Base-by-base conservation (phyloP, 2,113 vertebrate genomes). In the Coreoperca whiteheadi region DNA sequence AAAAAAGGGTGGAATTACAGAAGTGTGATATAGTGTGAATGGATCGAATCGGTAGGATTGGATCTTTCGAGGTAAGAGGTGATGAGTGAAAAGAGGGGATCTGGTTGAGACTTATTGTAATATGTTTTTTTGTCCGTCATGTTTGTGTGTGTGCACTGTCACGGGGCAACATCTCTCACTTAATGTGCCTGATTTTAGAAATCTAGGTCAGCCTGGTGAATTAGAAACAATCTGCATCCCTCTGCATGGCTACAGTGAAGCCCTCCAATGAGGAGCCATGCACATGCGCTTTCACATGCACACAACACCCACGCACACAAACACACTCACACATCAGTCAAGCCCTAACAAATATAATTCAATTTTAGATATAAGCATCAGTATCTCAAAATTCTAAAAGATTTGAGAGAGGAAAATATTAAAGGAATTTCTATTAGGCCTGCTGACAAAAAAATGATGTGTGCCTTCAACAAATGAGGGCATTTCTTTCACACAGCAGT, bases 121-220 rank as follows among this genome's bases (percentile, higher is more conserved):
- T 59, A 0, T 72, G 46, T 64, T 53, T 7, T 67, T 77, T 71
- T 79, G 34, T 63, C 43, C 72, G 39, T 68, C 43, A 15, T 67
- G 56, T 83, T 67, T 77, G 43, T 39, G 5, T 65, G 79, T 28
- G 82, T 67, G 75, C 70, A 86, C 66, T 78, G 73, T 73, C 54
- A 66, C 1, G 32, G 74, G 53, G 67, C 70, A 79, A 67, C 74
- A 56, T 80, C 25, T 68, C 59, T 54, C 76, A 30, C 81, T 85
- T 84, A 70, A 74, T 81, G 75, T 25, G 77, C 70, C 39, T 63
- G 81, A 82, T 84, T 86, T 84, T 46, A 53, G 32, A 85, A 91
- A 94, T 94, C 91, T 94, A 93, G 93, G 93, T 93, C 94, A 93
- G 84, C 79, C 28, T 80, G 67, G 68, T 90, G 90, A 91, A 88